These are phyloP conservation scores for Phallusia fumigata DNA, from an alignment of 23 tunicate species.

Conservation along the genomic window DNA sequence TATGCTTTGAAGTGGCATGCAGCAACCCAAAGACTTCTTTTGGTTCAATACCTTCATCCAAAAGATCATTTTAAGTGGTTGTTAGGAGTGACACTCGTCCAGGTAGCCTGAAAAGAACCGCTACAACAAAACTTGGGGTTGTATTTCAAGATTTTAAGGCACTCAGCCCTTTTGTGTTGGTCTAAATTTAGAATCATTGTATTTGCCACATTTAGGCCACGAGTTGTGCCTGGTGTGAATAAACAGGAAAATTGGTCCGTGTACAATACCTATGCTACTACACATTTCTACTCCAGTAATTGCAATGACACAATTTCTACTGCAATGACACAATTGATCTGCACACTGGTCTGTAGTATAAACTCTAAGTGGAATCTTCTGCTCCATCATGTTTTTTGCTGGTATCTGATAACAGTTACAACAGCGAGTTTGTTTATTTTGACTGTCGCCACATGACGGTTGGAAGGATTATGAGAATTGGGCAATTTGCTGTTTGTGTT, in stretches of 20 bases:
- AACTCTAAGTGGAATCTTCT: background rate
- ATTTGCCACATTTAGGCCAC: too few species aligned
- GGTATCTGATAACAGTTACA: conserved; percentile 2
- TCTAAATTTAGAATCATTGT: background rate
- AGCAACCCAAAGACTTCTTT: background rate
- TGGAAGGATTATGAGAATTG: background rate
- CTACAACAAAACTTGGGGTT: background rate
- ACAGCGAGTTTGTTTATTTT: background rate
- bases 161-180: background rate
- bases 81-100: background rate
- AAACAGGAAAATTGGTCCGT: too few species aligned
- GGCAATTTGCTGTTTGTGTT: background rate
- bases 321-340: too few species aligned
- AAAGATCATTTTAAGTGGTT: background rate
- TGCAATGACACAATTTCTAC: too few species aligned
- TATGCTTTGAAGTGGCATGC: background rate
- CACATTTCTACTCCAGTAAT: too few species aligned
- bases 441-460: background rate
- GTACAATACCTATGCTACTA: too few species aligned
- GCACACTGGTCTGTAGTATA: background rate
- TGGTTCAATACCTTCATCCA: background rate
- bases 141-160: conserved; percentile 1
- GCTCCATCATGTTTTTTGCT: background rate
- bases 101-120: background rate
- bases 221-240: too few species aligned